phyloP scores from a whole-genome alignment of 1,140 invertebrate species.

The Scaptomyza montana region DNA sequence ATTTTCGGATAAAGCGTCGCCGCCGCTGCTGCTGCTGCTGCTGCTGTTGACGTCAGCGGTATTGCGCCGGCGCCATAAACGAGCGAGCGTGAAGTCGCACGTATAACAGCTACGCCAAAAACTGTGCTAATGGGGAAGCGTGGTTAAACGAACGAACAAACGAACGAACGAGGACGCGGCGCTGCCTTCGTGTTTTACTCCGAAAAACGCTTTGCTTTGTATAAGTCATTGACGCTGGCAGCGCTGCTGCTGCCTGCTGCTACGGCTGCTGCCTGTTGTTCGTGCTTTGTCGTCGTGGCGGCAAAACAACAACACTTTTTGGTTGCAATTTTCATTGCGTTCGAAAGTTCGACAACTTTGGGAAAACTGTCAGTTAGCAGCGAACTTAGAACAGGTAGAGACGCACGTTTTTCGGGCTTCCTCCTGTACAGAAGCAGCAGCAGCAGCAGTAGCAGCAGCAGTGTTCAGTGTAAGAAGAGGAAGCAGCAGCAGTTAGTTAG shows the following conservation, averaged over 20 bases:
- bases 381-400: constrained; percentile 84
- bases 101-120: constrained; percentile 15
- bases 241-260: constrained; percentile 4
- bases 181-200: constrained; percentile 48
- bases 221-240: neutral
- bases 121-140: constrained; percentile 21
- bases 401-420: constrained; percentile 73
- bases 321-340: constrained; percentile 76
- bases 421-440: constrained; percentile 48
- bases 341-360: constrained; percentile 84
- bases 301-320: constrained; percentile 40
- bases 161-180: constrained; percentile 8
- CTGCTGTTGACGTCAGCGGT: neutral
- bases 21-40: neutral
- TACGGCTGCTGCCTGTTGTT: constrained; percentile 7
- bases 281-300: neutral
- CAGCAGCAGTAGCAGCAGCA: constrained; percentile 24
- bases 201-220: constrained; percentile 43
- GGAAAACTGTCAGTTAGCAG: constrained; percentile 84
- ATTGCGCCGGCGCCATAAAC: constrained; percentile 14
- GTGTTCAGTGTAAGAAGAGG: neutral
- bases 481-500: constrained; percentile 5
- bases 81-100: neutral
- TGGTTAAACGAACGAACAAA: too few species aligned
- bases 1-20: constrained; percentile 10